Base-by-base conservation (phyloP, 53 echinoderm and acorn worm genomes). In the Echinarachnius parma region DNA sequence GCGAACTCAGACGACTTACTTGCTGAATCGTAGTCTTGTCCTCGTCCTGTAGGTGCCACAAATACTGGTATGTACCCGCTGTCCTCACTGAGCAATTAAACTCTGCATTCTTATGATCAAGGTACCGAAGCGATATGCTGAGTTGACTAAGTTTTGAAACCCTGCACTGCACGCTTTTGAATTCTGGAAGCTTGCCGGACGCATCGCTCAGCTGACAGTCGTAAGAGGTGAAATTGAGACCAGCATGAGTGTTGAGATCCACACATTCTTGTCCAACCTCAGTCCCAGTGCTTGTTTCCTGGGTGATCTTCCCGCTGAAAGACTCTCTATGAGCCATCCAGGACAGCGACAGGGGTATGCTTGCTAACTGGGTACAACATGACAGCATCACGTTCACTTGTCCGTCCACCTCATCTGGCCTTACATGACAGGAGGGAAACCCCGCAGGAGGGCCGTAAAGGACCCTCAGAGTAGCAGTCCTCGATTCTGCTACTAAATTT, bases 41-140 rank as follows among this genome's bases (percentile, higher is more conserved):
- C 54, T 53, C 70, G 25, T 69, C 54, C 23, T 34, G 53, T 32
- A 69, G 53, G 15, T 69, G 70, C 70, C 70, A 69, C 53, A 69
- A 34, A 35, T 53, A 69, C 36, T 36, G 34, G 9, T 53, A 53
- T 16, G 24, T 52, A 10, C 53, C 53, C 9, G 70, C 34, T 23
- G 37, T 32, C 2, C 32, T 13, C 34, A 53, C 52, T 2, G 53
- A 32, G 53, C 70, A 69, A 36, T 52, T 69, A 25, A 69, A 69
- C 34, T 53, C 53, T 4, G 53, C 52, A 34, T 34, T 69, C 8
- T 24, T 52, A 36, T 69, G 52, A 53, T 69, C 53, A 31, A 69
- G 34, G 3, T 18, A 52, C 16, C 53, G 52, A 5, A 69, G 53
- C 30, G 52, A 25, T 11, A 69, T 69, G 25, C 20, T 19, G 32